Conservation (phyloP, 2,888 invertebrate genomes). For the Seira sanloemensis region DNA sequence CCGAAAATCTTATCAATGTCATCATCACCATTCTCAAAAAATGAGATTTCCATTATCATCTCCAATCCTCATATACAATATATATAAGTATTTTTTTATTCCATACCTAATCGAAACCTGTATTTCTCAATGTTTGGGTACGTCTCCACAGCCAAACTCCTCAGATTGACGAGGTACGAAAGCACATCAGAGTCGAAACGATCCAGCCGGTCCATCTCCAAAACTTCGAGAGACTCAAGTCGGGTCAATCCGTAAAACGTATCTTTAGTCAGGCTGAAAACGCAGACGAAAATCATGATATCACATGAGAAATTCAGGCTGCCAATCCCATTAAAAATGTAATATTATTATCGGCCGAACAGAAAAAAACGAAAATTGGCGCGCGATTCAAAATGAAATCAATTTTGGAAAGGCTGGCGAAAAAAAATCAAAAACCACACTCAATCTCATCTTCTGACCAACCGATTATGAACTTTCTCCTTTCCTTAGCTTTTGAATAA, state of each 20-base stretch:
- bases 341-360: slow-evolving; percentile 5
- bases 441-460: neutral
- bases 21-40: slow-evolving; percentile 11
- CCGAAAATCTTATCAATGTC: slow-evolving; percentile 60
- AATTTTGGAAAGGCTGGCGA: neutral
- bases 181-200: slow-evolving; percentile 86
- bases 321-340: slow-evolving; percentile 23
- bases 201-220: slow-evolving; percentile 84
- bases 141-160: slow-evolving; percentile 84
- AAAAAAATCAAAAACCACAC: slow-evolving; percentile 6
- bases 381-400: neutral
- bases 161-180: slow-evolving; percentile 83
- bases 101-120: slow-evolving; percentile 82
- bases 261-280: slow-evolving; percentile 82
- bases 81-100: no score
- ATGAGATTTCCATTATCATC: neutral
- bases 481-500: slow-evolving; percentile 1
- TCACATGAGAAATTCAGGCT: slow-evolving; percentile 12
- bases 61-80: no score
- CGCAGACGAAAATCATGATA: slow-evolving; percentile 20
- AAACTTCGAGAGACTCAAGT: slow-evolving; percentile 85
- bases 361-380: neutral
- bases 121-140: slow-evolving; percentile 84
- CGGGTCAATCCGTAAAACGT: slow-evolving; percentile 84
- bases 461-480: no score